Evolutionary conservation across 2,797 vertebrate genomes (phyloP), one percentile per base, ranked within the genome.

Genomic region (Brotula barbata): DNA sequence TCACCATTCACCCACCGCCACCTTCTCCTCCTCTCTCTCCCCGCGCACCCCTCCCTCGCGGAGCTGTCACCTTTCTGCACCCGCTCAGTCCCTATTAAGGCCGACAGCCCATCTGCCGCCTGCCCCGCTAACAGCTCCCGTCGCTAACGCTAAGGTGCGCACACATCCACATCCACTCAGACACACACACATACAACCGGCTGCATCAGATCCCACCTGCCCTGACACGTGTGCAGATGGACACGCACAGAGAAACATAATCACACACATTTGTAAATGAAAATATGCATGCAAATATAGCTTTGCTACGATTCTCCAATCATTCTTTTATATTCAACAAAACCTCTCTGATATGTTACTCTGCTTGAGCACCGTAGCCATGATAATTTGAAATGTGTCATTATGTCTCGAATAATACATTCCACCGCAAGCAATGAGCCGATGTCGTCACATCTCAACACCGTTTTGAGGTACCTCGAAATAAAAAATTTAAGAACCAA

Each of bases 91-190:
- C 87, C 88, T 88, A 91, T 92, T 91, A 91, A 92, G 90, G 81
- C 88, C 88, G 90, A 92, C 90, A 90, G 88, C 91, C 90, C 90
- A 92, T 93, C 92, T 93, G 92, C 90, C 78, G 82, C 78, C 87
- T 88, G 89, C 88, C 85, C 78, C 75, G 78, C 81, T 90, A 90
- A 90, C 89, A 86, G 63, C 54, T 86, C 80, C 52, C 82, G 75
- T 86, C 80, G 83, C 88, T 87, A 80, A 82, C 80, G 76, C 88
- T 83, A 80, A 86, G 71, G 23, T 78, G 48, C 78, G 60, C 83
- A 80, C 83, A 85, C 85, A 78, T 73, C 64, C 78, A 77, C 84
- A 75, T 73, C 61, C 73, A 63, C 74, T 37, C 82, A 70, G 71
- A 80, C 79, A 78, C 82, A 85, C 83, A 46, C 33, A 55, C 11